These are phyloP conservation scores for Eidolon helvum DNA, from an alignment of 2,113 vertebrate genomes.

Conservation along the genomic window DNA sequence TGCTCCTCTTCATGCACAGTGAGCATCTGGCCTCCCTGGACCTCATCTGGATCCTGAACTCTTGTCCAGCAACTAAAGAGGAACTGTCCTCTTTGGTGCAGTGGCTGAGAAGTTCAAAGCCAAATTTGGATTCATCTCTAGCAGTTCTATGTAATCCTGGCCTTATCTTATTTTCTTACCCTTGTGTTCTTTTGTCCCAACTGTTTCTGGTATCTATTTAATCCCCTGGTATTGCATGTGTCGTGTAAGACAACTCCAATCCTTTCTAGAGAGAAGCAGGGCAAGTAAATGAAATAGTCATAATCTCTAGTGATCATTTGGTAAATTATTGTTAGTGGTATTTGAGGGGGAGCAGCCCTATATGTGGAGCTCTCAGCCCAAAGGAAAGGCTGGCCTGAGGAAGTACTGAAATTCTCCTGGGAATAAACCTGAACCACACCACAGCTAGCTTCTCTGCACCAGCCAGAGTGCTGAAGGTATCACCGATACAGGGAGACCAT, in stretches of 20 bases:
- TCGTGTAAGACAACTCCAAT: slow-evolving; percentile 33
- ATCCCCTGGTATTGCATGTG: neutral
- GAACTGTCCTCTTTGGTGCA: neutral
- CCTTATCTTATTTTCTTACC: neutral
- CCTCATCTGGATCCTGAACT: neutral
- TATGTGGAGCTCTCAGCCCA: neutral
- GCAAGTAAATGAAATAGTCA: neutral
- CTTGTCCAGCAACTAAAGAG: neutral
- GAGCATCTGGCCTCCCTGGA: neutral
- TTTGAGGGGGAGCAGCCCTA: too few relatives aligned
- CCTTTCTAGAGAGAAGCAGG: neutral
- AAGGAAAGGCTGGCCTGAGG: neutral
- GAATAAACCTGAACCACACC: neutral
- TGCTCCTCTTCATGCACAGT: neutral
- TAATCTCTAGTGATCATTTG: neutral
- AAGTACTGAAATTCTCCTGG: too few relatives aligned
- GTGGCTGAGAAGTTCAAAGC: neutral
- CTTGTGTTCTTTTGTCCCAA: neutral
- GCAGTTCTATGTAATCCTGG: neutral
- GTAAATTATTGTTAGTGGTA: neutral
- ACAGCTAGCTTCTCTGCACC: neutral
- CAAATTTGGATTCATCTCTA: neutral
- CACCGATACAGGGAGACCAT: neutral
- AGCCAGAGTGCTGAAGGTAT: neutral
- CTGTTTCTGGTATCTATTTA: neutral